Base-by-base conservation (phyloP, 2,888 invertebrate species). In the Dorcus hopei region DNA sequence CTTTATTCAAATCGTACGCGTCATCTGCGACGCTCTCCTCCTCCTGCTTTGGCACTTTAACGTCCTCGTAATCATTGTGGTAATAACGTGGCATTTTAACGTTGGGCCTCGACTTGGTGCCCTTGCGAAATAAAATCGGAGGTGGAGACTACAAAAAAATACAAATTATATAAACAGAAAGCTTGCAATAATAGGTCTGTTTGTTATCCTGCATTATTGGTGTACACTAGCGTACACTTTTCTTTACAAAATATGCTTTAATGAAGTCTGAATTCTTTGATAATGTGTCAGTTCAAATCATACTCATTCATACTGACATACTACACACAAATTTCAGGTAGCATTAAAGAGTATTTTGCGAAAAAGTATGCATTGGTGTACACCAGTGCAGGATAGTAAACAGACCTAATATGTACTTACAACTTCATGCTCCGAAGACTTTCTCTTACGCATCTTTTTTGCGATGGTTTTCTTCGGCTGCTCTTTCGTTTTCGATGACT, bases 31-130 rank as follows among this genome's bases (percentile, higher is more conserved):
- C 9, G 14, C 40, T 23, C 11, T n/a, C 41, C 14, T 53, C 49
- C 16, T 49, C 38, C 9, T 42, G 14, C 38, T 49, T 38, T 8
- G 26, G 49, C 52, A 47, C 49, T 54, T 54, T 45, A 40, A 65
- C 49, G 9, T 67, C 64, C 33, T 69, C 72, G 23, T 66, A 72
- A 54, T 72, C 70, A 48, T 62, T 69, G 58, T 77, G 72, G 62
- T 75, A 79, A 59, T 74, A 76, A 59, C 76, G 74, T 1, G 78
- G 78, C 23, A 78, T 70, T 68, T 78, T 79, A 2, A 77, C 74
- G 59, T 77, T 74, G 1, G 78, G 79, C 3, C 79, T 67, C 0
- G 79, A 78, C 49, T 77, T 65, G 6, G 78, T 79, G 2, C 79
- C 78, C 66, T 76, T 76, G 39, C 77, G 70, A 41, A 73, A 70